Conservation (phyloP, 2,113 vertebrate species). For the Hipposideros armiger region DNA sequence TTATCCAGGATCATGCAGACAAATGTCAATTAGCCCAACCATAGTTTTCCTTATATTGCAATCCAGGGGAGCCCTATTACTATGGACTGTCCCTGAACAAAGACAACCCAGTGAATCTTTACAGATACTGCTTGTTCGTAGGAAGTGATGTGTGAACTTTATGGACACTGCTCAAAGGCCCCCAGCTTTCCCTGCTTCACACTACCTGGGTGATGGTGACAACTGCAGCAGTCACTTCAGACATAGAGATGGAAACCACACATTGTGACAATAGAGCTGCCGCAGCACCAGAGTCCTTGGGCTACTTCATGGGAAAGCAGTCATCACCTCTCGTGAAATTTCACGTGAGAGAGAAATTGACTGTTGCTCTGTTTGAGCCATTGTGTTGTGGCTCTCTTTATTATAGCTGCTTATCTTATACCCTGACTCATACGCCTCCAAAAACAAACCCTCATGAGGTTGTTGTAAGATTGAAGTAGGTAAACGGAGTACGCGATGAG, state of each 20-base stretch:
- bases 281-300: background rate
- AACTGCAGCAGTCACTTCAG: background rate
- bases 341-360: background rate
- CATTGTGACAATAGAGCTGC: background rate
- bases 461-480: background rate
- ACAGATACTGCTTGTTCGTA: background rate
- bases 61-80: background rate
- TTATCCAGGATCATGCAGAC: background rate
- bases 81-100: background rate
- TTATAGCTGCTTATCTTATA: background rate
- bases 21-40: background rate
- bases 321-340: background rate
- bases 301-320: background rate
- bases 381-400: background rate
- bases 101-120: background rate
- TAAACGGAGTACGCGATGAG: background rate
- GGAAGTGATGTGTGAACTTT: background rate
- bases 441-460: background rate
- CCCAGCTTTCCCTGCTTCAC: background rate
- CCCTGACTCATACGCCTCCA: background rate
- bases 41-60: background rate
- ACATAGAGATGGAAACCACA: background rate
- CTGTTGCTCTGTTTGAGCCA: background rate
- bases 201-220: background rate
- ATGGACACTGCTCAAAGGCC: background rate